Evolutionary conservation across 2,113 vertebrate species (phyloP).

Genomic region (Etia nguti): DNA sequence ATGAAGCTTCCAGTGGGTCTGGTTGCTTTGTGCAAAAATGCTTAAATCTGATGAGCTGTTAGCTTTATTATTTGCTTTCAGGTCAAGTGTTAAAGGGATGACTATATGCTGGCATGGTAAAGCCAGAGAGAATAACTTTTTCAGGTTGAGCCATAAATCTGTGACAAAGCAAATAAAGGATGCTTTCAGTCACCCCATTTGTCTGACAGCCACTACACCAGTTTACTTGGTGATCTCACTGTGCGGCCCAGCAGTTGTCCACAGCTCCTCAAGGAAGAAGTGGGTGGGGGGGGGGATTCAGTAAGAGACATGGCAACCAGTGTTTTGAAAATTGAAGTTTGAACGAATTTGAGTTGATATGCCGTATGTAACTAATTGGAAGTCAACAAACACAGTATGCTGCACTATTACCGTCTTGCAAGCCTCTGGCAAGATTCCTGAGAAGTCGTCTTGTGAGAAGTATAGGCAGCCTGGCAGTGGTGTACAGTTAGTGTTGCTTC

Average conservation of each 20-base stretch:
- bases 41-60: not conserved
- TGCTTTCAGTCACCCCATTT: not conserved
- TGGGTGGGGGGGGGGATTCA: not conserved
- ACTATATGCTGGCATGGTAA: not conserved
- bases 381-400: not conserved
- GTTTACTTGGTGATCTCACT: not conserved
- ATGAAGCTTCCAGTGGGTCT: not conserved
- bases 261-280: not conserved
- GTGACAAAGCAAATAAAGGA: not conserved
- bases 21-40: not conserved
- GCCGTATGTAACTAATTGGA: not conserved
- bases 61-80: not conserved
- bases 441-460: not conserved
- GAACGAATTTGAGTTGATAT: not conserved
- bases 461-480: not conserved
- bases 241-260: constrained; percentile 15
- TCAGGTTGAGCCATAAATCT: not conserved
- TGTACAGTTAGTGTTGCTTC: not conserved
- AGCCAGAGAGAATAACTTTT: not conserved
- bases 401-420: not conserved
- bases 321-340: not conserved
- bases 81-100: not conserved
- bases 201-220: not conserved
- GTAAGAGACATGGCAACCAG: not conserved
- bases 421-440: not conserved